phyloP scores from a whole-genome alignment of 1,140 invertebrate genomes.

The Lepidurus couesii region DNA sequence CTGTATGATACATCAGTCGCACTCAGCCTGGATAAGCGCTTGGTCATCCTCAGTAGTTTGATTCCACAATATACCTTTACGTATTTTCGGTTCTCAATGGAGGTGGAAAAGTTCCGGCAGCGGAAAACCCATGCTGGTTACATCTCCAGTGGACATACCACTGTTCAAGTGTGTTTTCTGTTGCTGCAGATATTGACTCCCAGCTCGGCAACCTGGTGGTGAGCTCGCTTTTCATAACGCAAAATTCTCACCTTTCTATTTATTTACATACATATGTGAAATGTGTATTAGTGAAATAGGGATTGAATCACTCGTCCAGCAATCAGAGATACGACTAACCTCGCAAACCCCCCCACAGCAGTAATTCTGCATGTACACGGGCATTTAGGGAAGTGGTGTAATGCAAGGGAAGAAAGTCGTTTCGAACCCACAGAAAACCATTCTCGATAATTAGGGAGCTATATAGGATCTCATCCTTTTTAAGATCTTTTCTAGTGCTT shows the following conservation, averaged over 20 bases:
- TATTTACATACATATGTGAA: not conserved
- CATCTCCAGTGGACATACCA: not conserved
- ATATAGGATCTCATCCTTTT: not conserved
- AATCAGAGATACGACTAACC: too few species aligned
- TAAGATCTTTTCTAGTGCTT: not conserved
- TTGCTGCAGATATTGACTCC: not conserved
- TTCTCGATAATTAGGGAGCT: not conserved
- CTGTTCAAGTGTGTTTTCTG: not conserved
- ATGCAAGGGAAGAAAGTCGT: too few species aligned
- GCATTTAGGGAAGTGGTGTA: too few species aligned
- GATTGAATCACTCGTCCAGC: not conserved
- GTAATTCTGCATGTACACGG: too few species aligned
- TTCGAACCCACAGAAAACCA: not conserved
- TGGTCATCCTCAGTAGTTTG: not conserved
- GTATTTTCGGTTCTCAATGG: not conserved
- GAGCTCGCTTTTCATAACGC: not conserved
- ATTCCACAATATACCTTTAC: not conserved
- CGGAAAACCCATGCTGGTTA: not conserved
- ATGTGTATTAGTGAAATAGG: not conserved
- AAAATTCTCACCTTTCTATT: not conserved
- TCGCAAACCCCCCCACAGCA: too few species aligned
- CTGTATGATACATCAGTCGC: not conserved
- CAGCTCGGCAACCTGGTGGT: constrained; percentile 2
- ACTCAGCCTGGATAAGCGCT: not conserved
- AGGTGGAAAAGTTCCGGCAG: not conserved